These are phyloP conservation scores for Ceratina calcarata DNA, from an alignment of 1,140 invertebrate genomes.

Conservation along the genomic window DNA sequence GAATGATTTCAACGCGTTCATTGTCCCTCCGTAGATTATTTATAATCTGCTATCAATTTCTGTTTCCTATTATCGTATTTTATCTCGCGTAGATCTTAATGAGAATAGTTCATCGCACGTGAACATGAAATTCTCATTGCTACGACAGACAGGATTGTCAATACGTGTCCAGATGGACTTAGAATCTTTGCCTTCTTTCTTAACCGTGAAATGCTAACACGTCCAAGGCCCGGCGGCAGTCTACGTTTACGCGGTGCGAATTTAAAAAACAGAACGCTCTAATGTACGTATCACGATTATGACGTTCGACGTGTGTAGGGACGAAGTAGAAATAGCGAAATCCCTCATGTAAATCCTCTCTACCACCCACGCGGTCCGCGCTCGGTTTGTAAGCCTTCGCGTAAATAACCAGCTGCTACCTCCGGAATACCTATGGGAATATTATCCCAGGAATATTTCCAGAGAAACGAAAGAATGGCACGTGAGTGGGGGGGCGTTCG, in stretches of 20 bases:
- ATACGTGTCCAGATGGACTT: background rate
- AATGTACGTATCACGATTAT: no score
- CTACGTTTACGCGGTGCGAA: background rate
- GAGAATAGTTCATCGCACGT: no score
- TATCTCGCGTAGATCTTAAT: no score
- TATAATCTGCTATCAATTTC: no score
- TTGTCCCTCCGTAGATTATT: no score
- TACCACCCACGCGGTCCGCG: constrained; percentile 38
- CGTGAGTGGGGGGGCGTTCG: constrained; percentile 30
- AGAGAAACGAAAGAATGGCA: background rate
- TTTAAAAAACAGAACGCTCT: background rate
- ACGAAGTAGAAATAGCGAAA: constrained; percentile 41
- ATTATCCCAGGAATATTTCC: constrained; percentile 49
- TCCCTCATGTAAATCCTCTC: constrained; percentile 59
- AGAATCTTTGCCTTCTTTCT: background rate
- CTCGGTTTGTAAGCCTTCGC: constrained; percentile 39
- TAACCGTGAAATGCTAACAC: background rate
- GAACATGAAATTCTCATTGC: no score
- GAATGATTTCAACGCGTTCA: background rate
- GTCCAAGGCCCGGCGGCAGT: background rate
- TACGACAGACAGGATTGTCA: no score
- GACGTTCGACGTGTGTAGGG: background rate
- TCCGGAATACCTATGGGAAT: constrained; percentile 51
- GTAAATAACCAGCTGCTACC: constrained; percentile 55
- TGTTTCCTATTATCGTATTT: no score